Base-by-base conservation (phyloP, 2,797 vertebrate species). In the Aratinga solstitialis region DNA sequence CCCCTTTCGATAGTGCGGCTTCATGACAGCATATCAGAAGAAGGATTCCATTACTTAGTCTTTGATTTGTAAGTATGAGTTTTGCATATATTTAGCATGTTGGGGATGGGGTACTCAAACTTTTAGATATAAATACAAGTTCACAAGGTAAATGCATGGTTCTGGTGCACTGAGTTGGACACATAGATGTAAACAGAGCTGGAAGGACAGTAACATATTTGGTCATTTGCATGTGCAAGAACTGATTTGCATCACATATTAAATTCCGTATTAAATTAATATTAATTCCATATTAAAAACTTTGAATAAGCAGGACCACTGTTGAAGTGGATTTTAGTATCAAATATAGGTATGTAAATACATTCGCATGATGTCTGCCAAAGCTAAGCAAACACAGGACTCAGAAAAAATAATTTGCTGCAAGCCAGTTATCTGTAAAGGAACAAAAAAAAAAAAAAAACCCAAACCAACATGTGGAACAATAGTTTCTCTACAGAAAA, bases 1-100 rank as follows among this genome's bases (percentile, higher is more conserved):
- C 77, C 95, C 87, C 93, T 90, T 87, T 98, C 92, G 75, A 78
- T 96, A 99, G 99, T 99, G 95, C 98, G 99, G 93, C 99, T 99
- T 87, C 99, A 99, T 97, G 99, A 99, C 98, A 99, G 99, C 98
- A 99, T 99, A 98, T 99, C 99, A 84, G 99, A 99, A 97, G 99
- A 99, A 96, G 99, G 99, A 95, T 99, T 99, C 98, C 99, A 99
- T 98, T 99, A 99, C 98, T 97, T 99, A 98, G 99, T 99, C 97
- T 99, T 99, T 98, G 99, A 99, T 98, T 98, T 99, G 99, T 99
- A 98, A 99, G 99, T 99, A 98, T 89, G 95, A 48, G n/a, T 66
- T 94, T 95, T 89, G 36, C 73, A 18, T 71, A 30, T 77, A 30
- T 71, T 90, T 48, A 67, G 38, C 87, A 62, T 71, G 67, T 81